These are phyloP conservation scores for Hypercompe scribonia DNA, from an alignment of 2,888 invertebrate species.

Conservation along the genomic window DNA sequence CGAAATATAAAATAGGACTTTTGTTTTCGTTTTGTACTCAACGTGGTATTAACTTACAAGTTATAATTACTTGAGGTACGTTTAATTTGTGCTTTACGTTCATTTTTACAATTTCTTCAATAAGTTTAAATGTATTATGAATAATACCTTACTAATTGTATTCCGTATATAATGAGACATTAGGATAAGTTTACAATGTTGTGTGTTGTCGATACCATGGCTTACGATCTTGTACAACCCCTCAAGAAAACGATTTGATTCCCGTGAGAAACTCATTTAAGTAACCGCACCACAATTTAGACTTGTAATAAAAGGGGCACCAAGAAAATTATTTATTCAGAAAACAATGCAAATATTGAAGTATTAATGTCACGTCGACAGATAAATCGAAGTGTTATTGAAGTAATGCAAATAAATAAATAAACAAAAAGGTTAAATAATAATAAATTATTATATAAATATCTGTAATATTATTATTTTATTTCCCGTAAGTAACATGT, in stretches of 20 bases:
- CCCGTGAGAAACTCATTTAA: constrained; percentile 79
- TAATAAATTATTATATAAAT: no score
- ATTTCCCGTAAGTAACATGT: not conserved
- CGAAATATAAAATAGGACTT: not conserved
- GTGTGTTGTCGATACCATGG: constrained; percentile 51
- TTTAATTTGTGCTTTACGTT: no score
- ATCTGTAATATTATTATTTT: not conserved
- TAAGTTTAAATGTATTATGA: no score
- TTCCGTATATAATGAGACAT: not conserved
- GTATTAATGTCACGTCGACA: not conserved
- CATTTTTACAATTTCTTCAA: no score
- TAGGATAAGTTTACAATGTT: constrained; percentile 22
- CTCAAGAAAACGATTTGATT: constrained; percentile 76
- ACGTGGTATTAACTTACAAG: no score
- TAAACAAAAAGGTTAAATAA: no score
- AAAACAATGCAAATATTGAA: not conserved
- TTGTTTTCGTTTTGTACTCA: no score
- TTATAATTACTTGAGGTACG: no score
- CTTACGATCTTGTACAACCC: constrained; percentile 65
- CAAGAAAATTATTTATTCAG: not conserved
- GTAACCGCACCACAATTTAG: constrained; percentile 49
- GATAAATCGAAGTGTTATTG: not conserved
- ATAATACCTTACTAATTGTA: not conserved
- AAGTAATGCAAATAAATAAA: not conserved
- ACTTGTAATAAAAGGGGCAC: constrained; percentile 26